phyloP scores from a whole-genome alignment of 2,797 vertebrate genomes.

The Leptodactylus fallax region DNA sequence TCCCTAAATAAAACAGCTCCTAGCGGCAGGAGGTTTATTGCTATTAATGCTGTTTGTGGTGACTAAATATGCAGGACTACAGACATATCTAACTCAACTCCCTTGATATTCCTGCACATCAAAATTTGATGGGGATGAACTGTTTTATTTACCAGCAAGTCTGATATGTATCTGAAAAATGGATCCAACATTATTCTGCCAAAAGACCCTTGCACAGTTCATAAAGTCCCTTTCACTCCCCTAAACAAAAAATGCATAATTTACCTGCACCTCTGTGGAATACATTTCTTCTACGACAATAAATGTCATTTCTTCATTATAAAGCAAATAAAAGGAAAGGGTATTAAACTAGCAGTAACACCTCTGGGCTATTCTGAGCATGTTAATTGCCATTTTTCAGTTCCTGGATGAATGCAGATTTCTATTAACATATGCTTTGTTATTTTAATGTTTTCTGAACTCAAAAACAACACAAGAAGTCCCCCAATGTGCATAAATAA shows the following conservation, averaged over 20 bases:
- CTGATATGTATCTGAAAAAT: slow-evolving; percentile 39
- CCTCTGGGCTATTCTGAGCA: slow-evolving; percentile 13
- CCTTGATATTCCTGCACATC: slow-evolving; percentile 37
- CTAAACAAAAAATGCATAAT: slow-evolving; percentile 43
- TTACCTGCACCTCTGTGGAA: neutral
- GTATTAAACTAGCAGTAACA: slow-evolving; percentile 49
- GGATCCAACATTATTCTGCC: slow-evolving; percentile 11
- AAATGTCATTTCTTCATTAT: slow-evolving; percentile 50
- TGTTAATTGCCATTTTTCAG: slow-evolving; percentile 35
- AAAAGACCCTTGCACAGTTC: slow-evolving; percentile 35
- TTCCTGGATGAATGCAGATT: slow-evolving; percentile 31
- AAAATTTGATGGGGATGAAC: slow-evolving; percentile 35
- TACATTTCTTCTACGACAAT: slow-evolving; percentile 43
- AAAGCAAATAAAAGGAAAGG: slow-evolving; percentile 49
- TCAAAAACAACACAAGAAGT: slow-evolving; percentile 14
- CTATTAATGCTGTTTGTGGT: slow-evolving; percentile 10
- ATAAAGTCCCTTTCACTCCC: slow-evolving; percentile 40
- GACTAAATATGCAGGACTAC: slow-evolving; percentile 43
- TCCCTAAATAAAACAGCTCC: neutral
- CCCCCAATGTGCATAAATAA: slow-evolving; percentile 26
- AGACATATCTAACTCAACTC: slow-evolving; percentile 33
- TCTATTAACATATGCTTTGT: slow-evolving; percentile 35
- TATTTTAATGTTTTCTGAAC: slow-evolving; percentile 18
- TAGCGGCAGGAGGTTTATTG: neutral
- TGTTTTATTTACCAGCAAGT: slow-evolving; percentile 47